Evolutionary conservation across 2,797 vertebrate species (phyloP), one percentile per base, ranked within the genome.

Genomic region (Monodelphis domestica): DNA sequence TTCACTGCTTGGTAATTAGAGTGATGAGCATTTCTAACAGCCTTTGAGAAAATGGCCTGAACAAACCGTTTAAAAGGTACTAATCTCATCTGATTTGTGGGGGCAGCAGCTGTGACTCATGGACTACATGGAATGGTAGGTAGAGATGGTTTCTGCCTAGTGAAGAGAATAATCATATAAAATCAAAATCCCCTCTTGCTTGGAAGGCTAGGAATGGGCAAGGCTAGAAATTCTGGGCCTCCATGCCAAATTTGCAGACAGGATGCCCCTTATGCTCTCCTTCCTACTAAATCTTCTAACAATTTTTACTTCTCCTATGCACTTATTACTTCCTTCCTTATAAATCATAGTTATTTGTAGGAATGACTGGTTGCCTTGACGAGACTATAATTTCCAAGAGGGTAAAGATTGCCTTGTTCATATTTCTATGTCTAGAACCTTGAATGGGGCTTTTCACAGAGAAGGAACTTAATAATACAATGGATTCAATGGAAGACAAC

Each of bases 41-140:
- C 51, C n/a, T 78, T 93, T 91, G 70, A 87, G 93, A 92, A 59
- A 94, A 95, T 70, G 28, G 78, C 63, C 21, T 63, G 55, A 90
- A 52, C 4, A 88, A 89, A 89, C 70, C 28, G 57, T 28, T 54
- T 88, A 45, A 45, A 78, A 90, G n/a, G 38, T 0, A 24, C 45
- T 50, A 12, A 50, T 15, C 89, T 50, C 17, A 52, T 15, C 89
- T 90, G 84, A 63, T 87, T 93, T 92, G 90, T 51, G 24, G 88
- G 50, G 50, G 45, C 28, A 33, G 21, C n/a, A 78, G 30, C 30
- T 92, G 5, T 10, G 30, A 21, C 26, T 3, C 54, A 59, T 0
- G 7, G 55, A 30, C 9, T 53, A 53, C n/a, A 45, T n/a, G n/a
- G 70, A 91, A 12, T 15, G 28, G 63, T 78, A 92, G 55, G n/a